Base-by-base conservation (phyloP, 2,797 vertebrate genomes). In the Atherinosoma microstoma region DNA sequence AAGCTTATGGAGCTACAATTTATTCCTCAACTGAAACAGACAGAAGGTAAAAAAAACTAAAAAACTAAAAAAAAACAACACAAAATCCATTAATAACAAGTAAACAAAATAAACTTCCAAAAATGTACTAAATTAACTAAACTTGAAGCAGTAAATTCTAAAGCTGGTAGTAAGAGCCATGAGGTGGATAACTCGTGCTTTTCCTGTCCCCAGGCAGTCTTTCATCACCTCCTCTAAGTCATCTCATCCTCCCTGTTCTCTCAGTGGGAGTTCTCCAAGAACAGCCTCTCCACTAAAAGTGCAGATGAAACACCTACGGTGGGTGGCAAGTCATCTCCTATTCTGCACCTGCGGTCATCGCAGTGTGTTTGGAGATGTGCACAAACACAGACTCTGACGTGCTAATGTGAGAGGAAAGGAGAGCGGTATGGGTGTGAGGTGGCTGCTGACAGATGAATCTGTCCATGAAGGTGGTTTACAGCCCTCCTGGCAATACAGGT, bases 301-400 rank as follows among this genome's bases (percentile, higher is more conserved):
- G 64, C 68, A 78, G 84, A 90, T 84, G 78, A 91, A 89, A 91
- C 66, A 61, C 87, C 85, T 87, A 58, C 69, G 58, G 53, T 38
- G 67, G 87, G 85, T 60, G 83, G 84, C 6, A 78, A 82, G 85
- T 90, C 87, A 93, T 92, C 80, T 78, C 47, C 63, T 79, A 82
- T 89, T 90, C 89, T 82, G 80, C 84, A 87, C 84, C 89, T 85
- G 83, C 80, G 74, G 86, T 75, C 70, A 58, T 79, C 54, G 1
- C 83, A 61, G 80, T 59, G 36, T 35, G 67, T 8, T 2, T 30
- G 3, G 29, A 22, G 34, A 30, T n/a, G 57, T 34, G 61, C 53
- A 56, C 27, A 35, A 67, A 80, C 34, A 47, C 57, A 56, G 64
- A 64, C 47, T 64, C 38, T 58, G 62, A 81, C 56, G 64, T 59